A percentile compares a stretch with the other conserved stretches of the same genome.
Evolutionary conservation across 2,797 vertebrate species (phyloP).

Genomic region (Alcedo atthis): DNA sequence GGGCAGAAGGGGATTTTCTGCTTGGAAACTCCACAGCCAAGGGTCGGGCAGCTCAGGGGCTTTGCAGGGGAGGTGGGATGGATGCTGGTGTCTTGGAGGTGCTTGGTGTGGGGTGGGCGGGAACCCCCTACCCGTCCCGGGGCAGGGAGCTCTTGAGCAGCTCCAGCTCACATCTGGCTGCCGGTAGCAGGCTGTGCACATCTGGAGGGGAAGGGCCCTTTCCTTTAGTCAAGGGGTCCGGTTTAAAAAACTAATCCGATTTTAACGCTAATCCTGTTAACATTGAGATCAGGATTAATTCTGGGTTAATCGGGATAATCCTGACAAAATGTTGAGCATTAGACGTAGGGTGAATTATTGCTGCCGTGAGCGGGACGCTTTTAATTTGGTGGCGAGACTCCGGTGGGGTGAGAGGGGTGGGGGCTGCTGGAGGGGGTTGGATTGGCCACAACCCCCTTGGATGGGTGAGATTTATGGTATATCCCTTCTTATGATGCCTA

Average conservation of each 20-base stretch:
- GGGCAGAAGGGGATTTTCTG: neutral
- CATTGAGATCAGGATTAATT: conserved; percentile 75
- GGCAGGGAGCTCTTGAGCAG: neutral
- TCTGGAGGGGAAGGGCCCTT: neutral
- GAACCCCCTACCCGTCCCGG: neutral
- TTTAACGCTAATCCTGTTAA: conserved; percentile 73
- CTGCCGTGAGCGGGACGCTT: neutral
- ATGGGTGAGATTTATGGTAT: neutral
- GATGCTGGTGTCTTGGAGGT: neutral
- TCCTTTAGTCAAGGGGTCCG: conserved; percentile 28
- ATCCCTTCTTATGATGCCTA: fast-evolving
- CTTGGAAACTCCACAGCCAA: neutral
- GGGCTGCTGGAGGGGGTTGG: neutral
- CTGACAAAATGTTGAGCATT: conserved; percentile 66
- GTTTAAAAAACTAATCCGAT: conserved; percentile 62
- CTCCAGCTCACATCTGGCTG: conserved; percentile 55
- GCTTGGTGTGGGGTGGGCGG: neutral
- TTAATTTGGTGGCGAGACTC: neutral
- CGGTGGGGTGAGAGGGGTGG: neutral
- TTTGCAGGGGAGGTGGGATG: fast-evolving
- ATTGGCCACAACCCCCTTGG: neutral
- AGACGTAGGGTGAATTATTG: conserved; percentile 32
- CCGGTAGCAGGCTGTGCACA: neutral
- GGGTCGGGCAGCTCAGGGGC: fast-evolving
- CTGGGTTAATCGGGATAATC: conserved; percentile 76